These are phyloP conservation scores for Conchocele bisecta DNA, from an alignment of 2,888 invertebrate species.

Conservation along the genomic window DNA sequence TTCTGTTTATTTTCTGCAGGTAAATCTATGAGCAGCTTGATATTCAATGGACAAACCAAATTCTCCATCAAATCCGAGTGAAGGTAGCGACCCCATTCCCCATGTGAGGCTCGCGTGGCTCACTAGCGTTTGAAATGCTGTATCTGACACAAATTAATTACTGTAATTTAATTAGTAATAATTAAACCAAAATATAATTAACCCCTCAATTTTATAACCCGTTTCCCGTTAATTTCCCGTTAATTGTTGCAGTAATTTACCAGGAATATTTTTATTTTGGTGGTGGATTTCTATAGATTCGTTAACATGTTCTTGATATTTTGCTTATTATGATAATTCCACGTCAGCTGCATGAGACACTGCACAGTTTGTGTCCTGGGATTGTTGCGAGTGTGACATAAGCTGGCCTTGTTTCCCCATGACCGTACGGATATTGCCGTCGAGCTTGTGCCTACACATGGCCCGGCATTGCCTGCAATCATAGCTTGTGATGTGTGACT, in stretches of 20 bases:
- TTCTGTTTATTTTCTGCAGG: too few relatives aligned
- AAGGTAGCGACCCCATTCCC: conserved; percentile 48
- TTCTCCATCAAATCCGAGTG: conserved; percentile 26
- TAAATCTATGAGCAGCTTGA: too few relatives aligned
- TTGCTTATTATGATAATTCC: too few relatives aligned
- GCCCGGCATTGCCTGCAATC: too few relatives aligned
- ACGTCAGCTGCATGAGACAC: too few relatives aligned
- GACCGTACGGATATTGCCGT: too few relatives aligned
- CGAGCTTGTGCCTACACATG: too few relatives aligned
- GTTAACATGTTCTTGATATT: conserved; percentile 41
- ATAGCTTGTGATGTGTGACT: too few relatives aligned
- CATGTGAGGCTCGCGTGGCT: conserved; percentile 43
- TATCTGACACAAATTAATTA: conserved; percentile 32
- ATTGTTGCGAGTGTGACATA: too few relatives aligned
- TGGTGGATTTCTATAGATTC: conserved; percentile 53
- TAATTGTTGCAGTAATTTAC: conserved; percentile 44
- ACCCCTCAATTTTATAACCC: conserved; percentile 45
- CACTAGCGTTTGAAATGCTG: conserved; percentile 60
- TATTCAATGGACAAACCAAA: conserved; percentile 3
- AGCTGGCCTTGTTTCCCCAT: too few relatives aligned
- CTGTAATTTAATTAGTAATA: conserved; percentile 43
- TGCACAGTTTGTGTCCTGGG: too few relatives aligned
- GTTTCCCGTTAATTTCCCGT: conserved; percentile 37
- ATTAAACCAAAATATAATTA: conserved; percentile 40
- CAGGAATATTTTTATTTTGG: conserved; percentile 42